A percentile compares a stretch with the other conserved stretches of the same genome.
phyloP scores from a whole-genome alignment of 2,888 invertebrate genomes.

The Sympetrum striolatum region DNA sequence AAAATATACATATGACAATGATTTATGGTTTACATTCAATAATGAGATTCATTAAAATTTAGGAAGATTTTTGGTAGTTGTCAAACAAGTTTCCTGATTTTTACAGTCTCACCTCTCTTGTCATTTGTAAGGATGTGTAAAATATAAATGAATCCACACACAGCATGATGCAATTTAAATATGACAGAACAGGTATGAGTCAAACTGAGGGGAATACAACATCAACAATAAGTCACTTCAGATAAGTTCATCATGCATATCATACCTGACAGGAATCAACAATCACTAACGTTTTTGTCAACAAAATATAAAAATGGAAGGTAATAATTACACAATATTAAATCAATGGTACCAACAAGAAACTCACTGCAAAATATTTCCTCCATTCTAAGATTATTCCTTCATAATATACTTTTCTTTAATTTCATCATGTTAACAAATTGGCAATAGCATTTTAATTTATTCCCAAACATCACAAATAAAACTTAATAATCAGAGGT shows the following conservation, averaged over 20 bases:
- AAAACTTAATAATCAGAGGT: too few relatives aligned
- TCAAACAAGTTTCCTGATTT: not conserved
- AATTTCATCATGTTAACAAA: too few relatives aligned
- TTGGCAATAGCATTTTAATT: too few relatives aligned
- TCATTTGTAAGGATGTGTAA: not conserved
- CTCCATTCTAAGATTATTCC: too few relatives aligned
- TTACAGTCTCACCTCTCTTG: slow-evolving; percentile 27
- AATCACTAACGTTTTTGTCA: slow-evolving; percentile 17
- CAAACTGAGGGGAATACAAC: not conserved
- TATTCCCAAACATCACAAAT: too few relatives aligned
- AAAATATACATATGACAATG: not conserved
- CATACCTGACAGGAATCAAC: not conserved
- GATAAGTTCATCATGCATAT: not conserved
- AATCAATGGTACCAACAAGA: not conserved
- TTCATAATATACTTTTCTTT: too few relatives aligned
- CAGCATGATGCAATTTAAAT: not conserved
- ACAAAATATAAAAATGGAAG: not conserved
- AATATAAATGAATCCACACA: not conserved
- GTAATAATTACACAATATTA: slow-evolving; percentile 11
- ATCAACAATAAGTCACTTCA: not conserved
- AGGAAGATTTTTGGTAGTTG: not conserved
- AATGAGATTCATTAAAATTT: slow-evolving; percentile 22
- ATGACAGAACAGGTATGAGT: not conserved
- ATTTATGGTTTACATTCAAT: not conserved
- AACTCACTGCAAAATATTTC: too few relatives aligned